A percentile compares a stretch with the other conserved stretches of the same genome.
These are phyloP conservation scores for Ametastegia equiseti DNA, from an alignment of 2,888 invertebrate genomes.

Conservation along the genomic window DNA sequence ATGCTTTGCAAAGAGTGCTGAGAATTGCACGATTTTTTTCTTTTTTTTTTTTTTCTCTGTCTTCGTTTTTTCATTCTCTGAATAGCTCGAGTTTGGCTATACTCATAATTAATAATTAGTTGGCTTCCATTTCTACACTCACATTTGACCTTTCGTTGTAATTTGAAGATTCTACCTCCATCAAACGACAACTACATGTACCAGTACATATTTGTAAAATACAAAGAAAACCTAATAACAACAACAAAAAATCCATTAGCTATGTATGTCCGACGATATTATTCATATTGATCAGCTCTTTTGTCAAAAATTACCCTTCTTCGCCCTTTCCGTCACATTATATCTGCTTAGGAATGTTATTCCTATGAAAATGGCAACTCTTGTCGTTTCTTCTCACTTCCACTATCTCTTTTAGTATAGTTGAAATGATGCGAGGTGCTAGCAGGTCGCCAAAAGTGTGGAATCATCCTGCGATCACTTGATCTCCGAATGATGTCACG, in stretches of 20 bases:
- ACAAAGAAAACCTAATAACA: not conserved
- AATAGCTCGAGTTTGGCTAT: not conserved
- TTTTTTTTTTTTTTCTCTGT: not conserved
- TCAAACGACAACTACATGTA: not conserved
- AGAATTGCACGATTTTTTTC: not conserved
- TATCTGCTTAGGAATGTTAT: slow-evolving; percentile 7
- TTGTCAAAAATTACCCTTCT: not conserved
- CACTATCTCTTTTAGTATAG: not conserved
- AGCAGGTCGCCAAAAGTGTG: not conserved
- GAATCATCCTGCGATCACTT: too few species aligned
- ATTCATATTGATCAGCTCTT: not conserved
- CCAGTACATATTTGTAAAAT: not conserved
- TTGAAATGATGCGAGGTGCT: not conserved
- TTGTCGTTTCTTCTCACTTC: not conserved
- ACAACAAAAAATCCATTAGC: not conserved
- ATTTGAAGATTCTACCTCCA: not conserved
- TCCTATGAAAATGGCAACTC: not conserved
- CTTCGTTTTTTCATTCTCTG: not conserved
- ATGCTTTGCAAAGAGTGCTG: slow-evolving; percentile 8
- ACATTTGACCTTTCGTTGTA: not conserved
- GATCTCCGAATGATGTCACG: too few species aligned
- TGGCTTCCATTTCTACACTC: not conserved
- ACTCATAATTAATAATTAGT: slow-evolving; percentile 1
- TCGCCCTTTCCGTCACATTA: not conserved
- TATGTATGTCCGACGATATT: not conserved